Base-by-base conservation (phyloP, 1,140 invertebrate genomes). In the Aplysia californica region DNA sequence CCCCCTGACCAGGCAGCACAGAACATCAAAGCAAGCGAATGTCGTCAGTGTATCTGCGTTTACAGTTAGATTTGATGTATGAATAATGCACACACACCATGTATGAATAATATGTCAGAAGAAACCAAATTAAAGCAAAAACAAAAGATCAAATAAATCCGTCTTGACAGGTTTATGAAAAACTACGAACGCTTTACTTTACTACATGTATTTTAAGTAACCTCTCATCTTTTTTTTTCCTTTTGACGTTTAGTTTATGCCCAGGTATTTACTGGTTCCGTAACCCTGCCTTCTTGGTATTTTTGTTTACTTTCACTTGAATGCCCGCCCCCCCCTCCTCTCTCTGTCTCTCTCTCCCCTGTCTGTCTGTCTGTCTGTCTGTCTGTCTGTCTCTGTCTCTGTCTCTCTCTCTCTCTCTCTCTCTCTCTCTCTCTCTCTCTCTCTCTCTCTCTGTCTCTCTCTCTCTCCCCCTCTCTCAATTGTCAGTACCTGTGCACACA, bases 401-500 rank as follows among this genome's bases (percentile, higher is more conserved):
- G 26, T 66, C 10, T 66, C 64, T 66, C 29, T 66, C 18, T 66
- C 29, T 66, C 64, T 66, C 29, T 66, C 29, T 33, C 33, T 5
- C 33, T 15, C 64, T 66, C 33, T 35, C 64, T 66, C 29, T 66
- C 64, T 66, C 29, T 66, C 64, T 66, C 29, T 66, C 29, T 31
- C 29, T 6, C 29, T 66, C 64, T 66, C 29, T 66, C 64, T 66
- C 29, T 66, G 26, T 66, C 29, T 66, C 64, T 66, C 29, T 66
- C 29, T 50, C 44, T 50, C 44, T 50, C 44, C n/a, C 44, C n/a
- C 44, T 61, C 58, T 31, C 58, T 23, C 29, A 18, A 10, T 61
- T 29, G 10, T 61, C 20, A 61, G 10, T 18, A 61, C 10, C 6
- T 61, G 10, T 61, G 26, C 18, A 23, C 18, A 50, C 15, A 15